Evolutionary conservation across 2,888 invertebrate genomes (phyloP).

Genomic region (Drosophila falleni): DNA sequence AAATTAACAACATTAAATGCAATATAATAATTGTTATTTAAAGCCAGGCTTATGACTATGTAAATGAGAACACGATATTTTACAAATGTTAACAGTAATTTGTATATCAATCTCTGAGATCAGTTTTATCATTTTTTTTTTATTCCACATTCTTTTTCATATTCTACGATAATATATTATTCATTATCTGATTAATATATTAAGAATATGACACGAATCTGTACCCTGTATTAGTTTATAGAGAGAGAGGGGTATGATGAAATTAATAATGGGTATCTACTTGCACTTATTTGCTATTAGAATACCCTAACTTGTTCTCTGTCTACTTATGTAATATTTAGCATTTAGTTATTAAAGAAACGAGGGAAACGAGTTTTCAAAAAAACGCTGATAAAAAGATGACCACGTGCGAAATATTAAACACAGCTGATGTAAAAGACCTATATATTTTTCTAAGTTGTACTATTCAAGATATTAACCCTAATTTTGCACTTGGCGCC

Average conservation of each 20-base stretch:
- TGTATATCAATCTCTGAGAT: constrained; percentile 20
- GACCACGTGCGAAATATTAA: constrained; percentile 23
- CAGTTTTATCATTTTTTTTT: too few species aligned
- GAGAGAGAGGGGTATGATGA: too few species aligned
- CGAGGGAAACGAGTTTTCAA: constrained; percentile 45
- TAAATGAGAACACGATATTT: constrained; percentile 35
- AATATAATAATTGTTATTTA: background rate
- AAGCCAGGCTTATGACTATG: constrained; percentile 24
- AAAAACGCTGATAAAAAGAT: background rate
- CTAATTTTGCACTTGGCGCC: constrained; percentile 60
- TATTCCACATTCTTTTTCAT: too few species aligned
- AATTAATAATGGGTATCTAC: constrained; percentile 1
- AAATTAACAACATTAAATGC: background rate
- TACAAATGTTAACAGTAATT: constrained; percentile 12
- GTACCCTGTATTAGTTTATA: too few species aligned
- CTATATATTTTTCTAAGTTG: background rate
- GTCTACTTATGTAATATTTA: constrained; percentile 2
- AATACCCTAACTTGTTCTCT: background rate
- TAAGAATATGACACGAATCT: too few species aligned
- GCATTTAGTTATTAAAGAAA: constrained; percentile 37
- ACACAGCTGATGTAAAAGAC: constrained; percentile 6
- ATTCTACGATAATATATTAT: constrained; percentile 2
- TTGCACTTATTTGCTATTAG: background rate
- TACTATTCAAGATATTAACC: constrained; percentile 53
- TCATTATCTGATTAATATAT: background rate